Evolutionary conservation across 92 coral and sea anemone species (phyloP), one percentile per base, ranked within the genome.

Genomic region (Epizoanthus illoricatus): DNA sequence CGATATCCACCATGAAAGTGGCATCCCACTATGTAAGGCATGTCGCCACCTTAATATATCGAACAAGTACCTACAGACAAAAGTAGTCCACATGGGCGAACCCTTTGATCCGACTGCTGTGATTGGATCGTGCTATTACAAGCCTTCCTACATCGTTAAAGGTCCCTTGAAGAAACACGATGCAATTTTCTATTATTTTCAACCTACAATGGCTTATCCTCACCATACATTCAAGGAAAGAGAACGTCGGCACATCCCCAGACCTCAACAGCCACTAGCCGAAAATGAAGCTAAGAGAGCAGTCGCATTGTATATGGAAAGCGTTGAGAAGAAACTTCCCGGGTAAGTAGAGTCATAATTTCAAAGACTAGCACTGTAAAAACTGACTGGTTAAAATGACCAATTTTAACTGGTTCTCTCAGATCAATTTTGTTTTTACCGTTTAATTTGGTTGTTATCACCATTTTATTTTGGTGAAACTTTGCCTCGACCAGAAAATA

Each of bases 301-400:
- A 19, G 92, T 85, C 23, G 52, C 87, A 33, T 23, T 45, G 36
- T 93, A 88, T 54, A 81, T 92, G 94, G 80, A 88, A 65, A 57
- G 74, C 11, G 71, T 93, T 40, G 75, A 88, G 39, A 72, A 66
- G 55, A 83, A 71, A 19, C 73, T 86, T 19, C 94, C 96, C 7
- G 87, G 92, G 98, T 94, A 71, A 80, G 95, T 87, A 17, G 39
- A 17, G 19, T 16, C 7, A 17, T 21, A 13, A n/a, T 16, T 15
- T 4, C 2, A 17, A 33, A 21, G 41, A 8, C 24, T 23, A 49
- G 28, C 36, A 28, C 36, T 28, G 36, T 28, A 28, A 28, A 28
- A 28, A 28, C 36, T 28, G 36, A 28, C 36, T 28, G 36, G 36
- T 28, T 28, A 28, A 28, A 28, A 28, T 28, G 33, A 28, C 1